These are phyloP conservation scores for Lutjanus campechanus DNA, from an alignment of 2,797 vertebrate species.

Conservation along the genomic window DNA sequence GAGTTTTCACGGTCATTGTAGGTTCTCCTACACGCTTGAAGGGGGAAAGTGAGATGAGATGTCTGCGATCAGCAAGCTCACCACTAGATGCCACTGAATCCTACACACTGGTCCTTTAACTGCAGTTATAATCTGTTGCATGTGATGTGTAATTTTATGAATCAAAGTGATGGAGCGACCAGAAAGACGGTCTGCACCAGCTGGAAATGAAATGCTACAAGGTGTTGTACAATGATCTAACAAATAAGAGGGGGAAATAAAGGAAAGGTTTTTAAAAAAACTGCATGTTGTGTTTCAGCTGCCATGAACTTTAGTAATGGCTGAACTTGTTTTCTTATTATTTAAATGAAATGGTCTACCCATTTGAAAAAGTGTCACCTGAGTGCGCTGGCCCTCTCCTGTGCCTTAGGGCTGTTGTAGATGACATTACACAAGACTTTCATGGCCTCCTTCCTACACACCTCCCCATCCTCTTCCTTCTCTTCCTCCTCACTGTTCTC, in stretches of 20 bases:
- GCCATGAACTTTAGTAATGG: background rate
- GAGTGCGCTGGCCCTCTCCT: conserved; percentile 77
- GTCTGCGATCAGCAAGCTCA: no score
- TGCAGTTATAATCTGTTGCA: background rate
- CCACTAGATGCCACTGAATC: no score
- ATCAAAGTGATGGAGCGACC: background rate
- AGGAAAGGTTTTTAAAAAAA: no score
- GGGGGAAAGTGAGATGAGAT: no score
- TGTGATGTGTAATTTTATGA: background rate
- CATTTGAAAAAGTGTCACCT: conserved; percentile 72
- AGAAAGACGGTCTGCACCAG: background rate
- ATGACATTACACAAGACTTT: conserved; percentile 84
- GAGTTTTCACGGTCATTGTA: no score
- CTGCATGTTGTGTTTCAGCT: background rate
- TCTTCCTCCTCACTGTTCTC: conserved; percentile 60
- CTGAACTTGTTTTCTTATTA: no score
- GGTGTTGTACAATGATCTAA: background rate
- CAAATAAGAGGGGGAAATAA: background rate
- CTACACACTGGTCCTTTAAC: no score
- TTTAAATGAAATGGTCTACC: background rate
- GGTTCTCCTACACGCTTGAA: no score
- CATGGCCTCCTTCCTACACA: conserved; percentile 81
- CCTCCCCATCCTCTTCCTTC: conserved; percentile 77
- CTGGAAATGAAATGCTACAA: background rate
- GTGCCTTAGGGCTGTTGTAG: conserved; percentile 84